Evolutionary conservation across 2,888 invertebrate species (phyloP), one percentile per base, ranked within the genome.

Genomic region (Diaprepes abbreviatus): DNA sequence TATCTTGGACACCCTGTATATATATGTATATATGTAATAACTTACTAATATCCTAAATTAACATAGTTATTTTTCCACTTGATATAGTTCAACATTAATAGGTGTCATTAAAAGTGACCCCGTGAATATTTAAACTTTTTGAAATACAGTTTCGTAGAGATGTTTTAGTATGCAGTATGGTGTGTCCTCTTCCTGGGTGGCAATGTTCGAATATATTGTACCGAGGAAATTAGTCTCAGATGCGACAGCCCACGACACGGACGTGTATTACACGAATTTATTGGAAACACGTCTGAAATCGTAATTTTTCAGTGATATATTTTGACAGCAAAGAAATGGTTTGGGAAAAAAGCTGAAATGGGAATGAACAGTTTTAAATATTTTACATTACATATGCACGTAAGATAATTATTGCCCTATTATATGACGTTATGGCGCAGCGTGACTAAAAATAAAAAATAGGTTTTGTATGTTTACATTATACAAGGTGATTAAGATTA

Each of bases 201-300:
- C 64, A 59, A 58, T 43, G 68, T 58, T 62, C 67, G 62, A 67
- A 48, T 62, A 67, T 68, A 57, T 63, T 68, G 57, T 68, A 57
- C 40, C 58, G 62, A 68, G 68, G 59, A 69, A 69, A 69, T 69
- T 69, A 69, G 69, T 69, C 69, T 64, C 69, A 69, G 69, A 69
- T 64, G 69, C 64, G 64, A 69, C 69, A 69, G 59, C 48, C 52
- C 60, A 40, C 38, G 19, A 36, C 19, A 36, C 60, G 54, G 45
- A 68, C 63, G 63, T 68, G 68, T 63, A 68, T 31, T 55, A 69
- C 63, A 58, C 38, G 58, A 68, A 68, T 68, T 68, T 68, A 68
- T 68, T 58, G 63, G 68, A 57, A 68, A 68, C 68, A 68, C 58
- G 68, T 62, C 38, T 57, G 36, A 67, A 60, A 67, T 67, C 45